Conservation (phyloP, 2,797 vertebrate genomes). For the Acanthurus tractus region DNA sequence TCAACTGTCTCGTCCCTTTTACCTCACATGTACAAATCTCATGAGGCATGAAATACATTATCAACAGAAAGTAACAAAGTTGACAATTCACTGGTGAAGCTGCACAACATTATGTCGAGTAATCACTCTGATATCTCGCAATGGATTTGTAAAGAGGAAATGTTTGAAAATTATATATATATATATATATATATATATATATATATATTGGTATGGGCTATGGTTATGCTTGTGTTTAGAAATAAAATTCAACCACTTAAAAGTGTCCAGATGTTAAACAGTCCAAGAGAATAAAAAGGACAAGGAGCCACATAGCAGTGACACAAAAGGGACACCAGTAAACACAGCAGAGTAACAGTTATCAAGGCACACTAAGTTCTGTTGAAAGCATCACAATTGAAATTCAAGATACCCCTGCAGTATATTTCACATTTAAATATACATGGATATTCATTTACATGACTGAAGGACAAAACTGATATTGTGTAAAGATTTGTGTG, state of each 20-base stretch:
- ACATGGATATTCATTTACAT: constrained; percentile 79
- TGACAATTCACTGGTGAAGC: constrained; percentile 70
- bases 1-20: constrained; percentile 75
- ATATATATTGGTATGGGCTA: constrained; percentile 38
- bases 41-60: constrained; percentile 75
- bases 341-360: constrained; percentile 80
- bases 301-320: constrained; percentile 55
- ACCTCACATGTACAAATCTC: constrained; percentile 81
- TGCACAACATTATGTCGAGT: constrained; percentile 73
- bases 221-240: constrained; percentile 52
- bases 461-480: constrained; percentile 69
- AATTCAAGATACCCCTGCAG: constrained; percentile 83
- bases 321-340: constrained; percentile 74
- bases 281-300: constrained; percentile 55
- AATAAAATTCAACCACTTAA: constrained; percentile 36
- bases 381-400: constrained; percentile 83
- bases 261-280: constrained; percentile 52
- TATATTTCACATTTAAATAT: constrained; percentile 85
- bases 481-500: constrained; percentile 71
- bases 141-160: constrained; percentile 47
- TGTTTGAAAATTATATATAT: constrained; percentile 51
- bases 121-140: constrained; percentile 61
- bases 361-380: constrained; percentile 87
- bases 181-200: constrained; percentile 48
- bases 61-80: constrained; percentile 63